Evolutionary conservation across 2,888 invertebrate species (phyloP).

Genomic region (Crematogaster levior): DNA sequence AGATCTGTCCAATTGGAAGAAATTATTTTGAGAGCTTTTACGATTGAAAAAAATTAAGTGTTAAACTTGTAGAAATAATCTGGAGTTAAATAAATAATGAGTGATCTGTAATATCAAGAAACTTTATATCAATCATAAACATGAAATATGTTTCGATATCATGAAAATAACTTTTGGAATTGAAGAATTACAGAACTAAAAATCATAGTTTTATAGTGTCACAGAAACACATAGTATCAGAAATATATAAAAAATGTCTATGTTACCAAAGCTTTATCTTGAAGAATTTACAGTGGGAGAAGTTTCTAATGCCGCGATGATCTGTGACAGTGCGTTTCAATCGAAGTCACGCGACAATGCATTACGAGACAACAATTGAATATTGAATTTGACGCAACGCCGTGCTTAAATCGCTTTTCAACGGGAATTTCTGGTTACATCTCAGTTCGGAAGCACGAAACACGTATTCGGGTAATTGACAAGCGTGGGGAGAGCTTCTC

Average conservation of each 20-base stretch:
- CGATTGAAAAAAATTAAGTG: background rate
- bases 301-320: background rate
- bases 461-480: slow-evolving; percentile 31
- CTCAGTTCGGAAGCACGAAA: slow-evolving; percentile 31
- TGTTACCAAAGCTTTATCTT: background rate
- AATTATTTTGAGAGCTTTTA: background rate
- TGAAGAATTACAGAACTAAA: background rate
- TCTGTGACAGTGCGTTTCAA: background rate
- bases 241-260: background rate
- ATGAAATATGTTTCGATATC: background rate
- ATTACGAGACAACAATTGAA: slow-evolving; percentile 17
- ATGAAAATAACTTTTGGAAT: background rate
- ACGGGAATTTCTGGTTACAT: slow-evolving; percentile 24
- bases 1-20: background rate
- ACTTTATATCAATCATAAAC: background rate
- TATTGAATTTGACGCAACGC: background rate
- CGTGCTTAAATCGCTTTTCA: slow-evolving; percentile 36
- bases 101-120: background rate
- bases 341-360: background rate
- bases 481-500: slow-evolving; percentile 39
- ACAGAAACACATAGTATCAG: background rate
- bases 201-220: background rate
- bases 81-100: no score
- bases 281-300: background rate
- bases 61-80: background rate